phyloP scores from a whole-genome alignment of 2,797 vertebrate genomes.

The Triplophysa yarkandensis region DNA sequence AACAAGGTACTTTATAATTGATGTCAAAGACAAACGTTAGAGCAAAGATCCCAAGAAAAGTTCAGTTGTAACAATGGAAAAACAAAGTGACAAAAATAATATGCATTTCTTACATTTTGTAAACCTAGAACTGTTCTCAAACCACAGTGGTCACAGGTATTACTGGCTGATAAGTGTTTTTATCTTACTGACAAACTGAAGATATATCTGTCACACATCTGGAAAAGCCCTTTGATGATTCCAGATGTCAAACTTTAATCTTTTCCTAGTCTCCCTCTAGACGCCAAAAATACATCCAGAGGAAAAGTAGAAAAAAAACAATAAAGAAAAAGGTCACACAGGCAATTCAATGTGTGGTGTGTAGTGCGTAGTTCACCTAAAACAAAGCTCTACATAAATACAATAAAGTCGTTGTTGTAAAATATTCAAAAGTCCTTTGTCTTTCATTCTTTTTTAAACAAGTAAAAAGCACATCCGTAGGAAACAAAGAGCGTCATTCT shows the following conservation, averaged over 20 bases:
- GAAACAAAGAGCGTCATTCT: slow-evolving; percentile 64
- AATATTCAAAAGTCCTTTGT: slow-evolving; percentile 75
- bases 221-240: slow-evolving; percentile 74
- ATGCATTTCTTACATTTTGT: slow-evolving; percentile 78
- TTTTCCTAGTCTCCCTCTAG: slow-evolving; percentile 58
- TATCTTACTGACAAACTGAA: slow-evolving; percentile 67
- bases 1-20: slow-evolving; percentile 87
- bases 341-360: slow-evolving; percentile 71
- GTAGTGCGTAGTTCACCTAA: slow-evolving; percentile 74
- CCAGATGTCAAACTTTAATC: slow-evolving; percentile 65
- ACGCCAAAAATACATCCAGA: slow-evolving; percentile 64
- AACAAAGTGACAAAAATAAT: slow-evolving; percentile 70
- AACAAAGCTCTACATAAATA: slow-evolving; percentile 89
- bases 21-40: slow-evolving; percentile 87
- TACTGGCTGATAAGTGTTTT: slow-evolving; percentile 79
- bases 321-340: slow-evolving; percentile 58
- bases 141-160: slow-evolving; percentile 84
- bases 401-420: slow-evolving; percentile 81
- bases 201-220: slow-evolving; percentile 69
- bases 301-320: slow-evolving; percentile 21
- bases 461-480: slow-evolving; percentile 68
- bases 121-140: slow-evolving; percentile 80
- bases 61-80: slow-evolving; percentile 77
- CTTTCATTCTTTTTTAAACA: slow-evolving; percentile 59
- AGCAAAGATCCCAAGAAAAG: slow-evolving; percentile 76